These are phyloP conservation scores for Melanostoma mellinum DNA, from an alignment of 2,888 invertebrate species.

Conservation along the genomic window DNA sequence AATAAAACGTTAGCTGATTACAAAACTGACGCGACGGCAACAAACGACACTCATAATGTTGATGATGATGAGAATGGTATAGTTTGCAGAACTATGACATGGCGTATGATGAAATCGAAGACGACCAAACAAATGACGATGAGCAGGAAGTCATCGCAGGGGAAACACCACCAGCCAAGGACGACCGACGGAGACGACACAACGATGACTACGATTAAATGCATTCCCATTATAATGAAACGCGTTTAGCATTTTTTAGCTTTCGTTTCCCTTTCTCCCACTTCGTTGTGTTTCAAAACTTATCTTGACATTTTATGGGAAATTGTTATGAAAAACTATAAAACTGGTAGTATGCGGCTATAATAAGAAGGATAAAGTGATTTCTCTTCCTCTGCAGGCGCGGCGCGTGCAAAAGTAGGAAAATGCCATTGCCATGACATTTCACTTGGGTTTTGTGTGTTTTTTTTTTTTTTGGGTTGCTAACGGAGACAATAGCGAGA, in stretches of 20 bases:
- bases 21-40: constrained; percentile 19
- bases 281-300: constrained; percentile 2
- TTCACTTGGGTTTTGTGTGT: constrained; percentile 8
- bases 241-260: constrained; percentile 21
- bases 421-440: constrained; percentile 36
- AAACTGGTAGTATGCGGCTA: constrained; percentile 47
- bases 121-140: constrained; percentile 17
- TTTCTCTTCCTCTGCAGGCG: neutral
- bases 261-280: neutral
- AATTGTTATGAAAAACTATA: constrained; percentile 64
- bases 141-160: constrained; percentile 5
- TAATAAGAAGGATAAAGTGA: constrained; percentile 57
- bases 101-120: constrained; percentile 27
- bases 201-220: constrained; percentile 39
- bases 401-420: neutral
- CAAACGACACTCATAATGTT: constrained; percentile 11
- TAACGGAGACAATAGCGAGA: neutral
- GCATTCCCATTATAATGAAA: constrained; percentile 40
- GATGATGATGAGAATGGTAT: neutral
- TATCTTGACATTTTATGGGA: constrained; percentile 63
- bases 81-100: neutral
- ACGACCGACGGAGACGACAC: neutral
- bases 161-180: neutral
- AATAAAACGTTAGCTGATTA: constrained; percentile 58
- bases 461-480: constrained; percentile 7